Base-by-base conservation (phyloP, 2,797 vertebrate genomes). In the Protosalanx chinensis region DNA sequence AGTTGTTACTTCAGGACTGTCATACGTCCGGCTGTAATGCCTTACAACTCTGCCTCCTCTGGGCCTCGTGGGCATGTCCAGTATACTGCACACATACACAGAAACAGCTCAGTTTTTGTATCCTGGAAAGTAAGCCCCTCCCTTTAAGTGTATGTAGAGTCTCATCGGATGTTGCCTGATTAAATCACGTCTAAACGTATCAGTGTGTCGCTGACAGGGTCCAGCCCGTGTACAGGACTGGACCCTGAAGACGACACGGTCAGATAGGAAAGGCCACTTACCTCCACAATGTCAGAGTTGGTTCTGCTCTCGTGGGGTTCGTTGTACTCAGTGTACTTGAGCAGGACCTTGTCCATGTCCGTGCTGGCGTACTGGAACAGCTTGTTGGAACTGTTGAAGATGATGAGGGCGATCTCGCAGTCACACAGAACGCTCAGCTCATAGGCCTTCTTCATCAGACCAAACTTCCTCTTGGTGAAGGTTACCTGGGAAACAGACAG, bases 361-460 rank as follows among this genome's bases (percentile, higher is more conserved):
- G 97, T 99, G 94, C 98, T 99, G 88, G 98, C 98, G 67, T 99
- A 99, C 90, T 99, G 98, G 91, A 99, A 99, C 86, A 99, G 94
- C 90, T 99, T 99, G 94, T 99, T 99, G 84, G 98, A 96, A 92
- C 98, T 98, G 96, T 99, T 99, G 94, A 99, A 99, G 92, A 99
- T 99, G 92, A 99, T 99, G 93, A 99, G 96, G 74, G 97, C 98
- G 79, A 98, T 99, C 93, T 99, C 98, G 87, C 98, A 99, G 94
- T 99, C 97, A 88, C 98, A 99, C 74, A 99, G 94, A 86, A 99
- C 98, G 83, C 98, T 99, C 86, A 99, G 92, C 88, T 99, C 98
- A 27, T 99, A 99, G 65, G 98, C 98, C 88, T 99, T 99, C 93
- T 99, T 99, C 98, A 99, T 99, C 91, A 99, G 86, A 82, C 97